Evolutionary conservation across 2,113 vertebrate genomes (phyloP).

Genomic region (Tinamus guttatus): DNA sequence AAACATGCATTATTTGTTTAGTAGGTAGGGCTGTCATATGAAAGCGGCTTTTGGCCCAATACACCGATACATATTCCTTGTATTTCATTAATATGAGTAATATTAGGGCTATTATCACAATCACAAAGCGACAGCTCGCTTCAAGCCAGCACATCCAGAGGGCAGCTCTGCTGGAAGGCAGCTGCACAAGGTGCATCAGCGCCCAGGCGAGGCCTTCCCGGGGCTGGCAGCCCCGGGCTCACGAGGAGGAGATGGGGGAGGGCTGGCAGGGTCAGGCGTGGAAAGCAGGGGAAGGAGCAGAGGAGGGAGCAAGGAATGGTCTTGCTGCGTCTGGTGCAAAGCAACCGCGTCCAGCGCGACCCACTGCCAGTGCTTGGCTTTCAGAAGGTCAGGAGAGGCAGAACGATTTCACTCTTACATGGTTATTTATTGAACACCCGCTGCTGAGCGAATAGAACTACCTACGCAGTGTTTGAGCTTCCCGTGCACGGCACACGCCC

Average conservation of each 20-base stretch:
- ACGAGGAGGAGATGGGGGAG: background rate
- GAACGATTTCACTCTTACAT: rapidly evolving
- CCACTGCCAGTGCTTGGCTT: background rate
- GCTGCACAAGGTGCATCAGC: rapidly evolving
- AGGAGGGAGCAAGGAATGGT: background rate
- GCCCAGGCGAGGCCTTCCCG: background rate
- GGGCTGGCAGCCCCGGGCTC: background rate
- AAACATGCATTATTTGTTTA: background rate
- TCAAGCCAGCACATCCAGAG: background rate
- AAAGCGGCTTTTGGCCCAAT: background rate
- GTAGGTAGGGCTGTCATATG: background rate
- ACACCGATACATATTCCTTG: background rate
- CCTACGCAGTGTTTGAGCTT: too few relatives aligned
- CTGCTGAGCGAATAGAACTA: background rate
- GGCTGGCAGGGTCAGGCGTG: background rate
- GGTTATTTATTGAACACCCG: background rate
- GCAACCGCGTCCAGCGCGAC: rapidly evolving
- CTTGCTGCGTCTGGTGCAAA: background rate
- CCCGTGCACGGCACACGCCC: too few relatives aligned
- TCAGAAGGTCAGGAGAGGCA: rapidly evolving
- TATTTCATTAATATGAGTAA: background rate
- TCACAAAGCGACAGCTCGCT: background rate
- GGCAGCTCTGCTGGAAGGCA: background rate
- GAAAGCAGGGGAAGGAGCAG: background rate
- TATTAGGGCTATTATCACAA: background rate